Conservation (phyloP, 2,888 invertebrate genomes). For the Dinocampus coccinellae region DNA sequence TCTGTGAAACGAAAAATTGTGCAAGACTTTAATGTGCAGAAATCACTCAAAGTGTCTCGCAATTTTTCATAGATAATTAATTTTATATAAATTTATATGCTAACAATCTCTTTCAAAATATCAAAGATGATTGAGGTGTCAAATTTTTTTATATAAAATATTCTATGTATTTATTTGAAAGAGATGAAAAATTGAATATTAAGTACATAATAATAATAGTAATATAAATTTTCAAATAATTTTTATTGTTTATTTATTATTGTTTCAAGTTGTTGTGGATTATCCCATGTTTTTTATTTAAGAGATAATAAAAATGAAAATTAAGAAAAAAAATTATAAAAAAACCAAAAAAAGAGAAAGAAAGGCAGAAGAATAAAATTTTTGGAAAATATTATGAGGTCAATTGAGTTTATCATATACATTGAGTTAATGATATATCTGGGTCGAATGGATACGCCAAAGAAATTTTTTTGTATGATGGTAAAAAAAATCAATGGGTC, state of each 20-base stretch:
- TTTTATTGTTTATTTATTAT: too few species aligned
- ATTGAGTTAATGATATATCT: conserved; percentile 16
- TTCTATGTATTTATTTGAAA: not conserved
- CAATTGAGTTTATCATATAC: conserved; percentile 17
- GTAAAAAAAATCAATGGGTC: conserved; percentile 32
- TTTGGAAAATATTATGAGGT: conserved; percentile 6
- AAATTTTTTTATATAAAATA: not conserved
- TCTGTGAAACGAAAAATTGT: not conserved
- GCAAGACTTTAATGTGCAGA: not conserved
- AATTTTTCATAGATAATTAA: not conserved
- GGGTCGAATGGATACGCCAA: conserved; percentile 18
- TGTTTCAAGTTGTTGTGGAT: too few species aligned
- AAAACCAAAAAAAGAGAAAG: not conserved
- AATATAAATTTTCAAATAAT: too few species aligned
- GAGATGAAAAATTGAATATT: not conserved
- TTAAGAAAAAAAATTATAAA: not conserved
- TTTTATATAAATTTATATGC: not conserved
- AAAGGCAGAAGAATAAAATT: not conserved
- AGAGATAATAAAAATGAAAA: too few species aligned
- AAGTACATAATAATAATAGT: not conserved
- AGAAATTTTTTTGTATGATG: conserved; percentile 23
- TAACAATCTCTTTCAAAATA: not conserved
- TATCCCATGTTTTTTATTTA: too few species aligned
- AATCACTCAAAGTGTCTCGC: not conserved
- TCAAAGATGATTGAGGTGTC: not conserved